Percentiles rank a stretch among this genome's conserved stretches.
Conservation (phyloP, 2,113 vertebrate genomes). For the Prochilodus magdalenae region DNA sequence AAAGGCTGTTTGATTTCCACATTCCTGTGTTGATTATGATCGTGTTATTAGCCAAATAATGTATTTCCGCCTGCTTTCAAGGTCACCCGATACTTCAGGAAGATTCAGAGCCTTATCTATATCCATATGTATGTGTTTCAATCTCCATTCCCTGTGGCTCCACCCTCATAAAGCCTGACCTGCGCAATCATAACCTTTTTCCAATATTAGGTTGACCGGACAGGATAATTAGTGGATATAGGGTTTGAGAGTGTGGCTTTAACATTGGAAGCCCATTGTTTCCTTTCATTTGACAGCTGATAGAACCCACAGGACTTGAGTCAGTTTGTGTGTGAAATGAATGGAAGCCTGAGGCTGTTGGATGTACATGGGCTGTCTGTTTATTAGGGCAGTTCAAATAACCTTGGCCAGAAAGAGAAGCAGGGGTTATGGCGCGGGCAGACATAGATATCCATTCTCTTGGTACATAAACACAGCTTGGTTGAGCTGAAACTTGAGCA, state of each 20-base stretch:
- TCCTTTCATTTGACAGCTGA: background rate
- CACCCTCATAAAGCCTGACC: constrained; percentile 4
- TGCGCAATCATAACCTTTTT: constrained; percentile 64
- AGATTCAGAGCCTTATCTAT: constrained; percentile 6
- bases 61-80: constrained; percentile 19
- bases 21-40: constrained; percentile 16
- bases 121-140: constrained; percentile 15
- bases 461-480: background rate
- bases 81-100: constrained; percentile 16
- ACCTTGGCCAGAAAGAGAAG: background rate
- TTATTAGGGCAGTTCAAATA: background rate
- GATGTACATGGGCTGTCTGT: background rate
- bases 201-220: constrained; percentile 29
- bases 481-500: background rate
- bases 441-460: background rate
- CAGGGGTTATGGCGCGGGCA: background rate
- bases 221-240: constrained; percentile 26
- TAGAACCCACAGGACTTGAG: background rate
- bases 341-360: background rate
- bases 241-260: constrained; percentile 1
- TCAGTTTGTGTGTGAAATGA: background rate
- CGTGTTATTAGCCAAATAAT: constrained; percentile 17
- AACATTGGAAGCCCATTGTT: background rate
- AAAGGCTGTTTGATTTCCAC: background rate
- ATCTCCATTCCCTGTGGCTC: background rate